Evolutionary conservation across 1,140 invertebrate genomes (phyloP).

Genomic region (Muscidifurax raptorellus): DNA sequence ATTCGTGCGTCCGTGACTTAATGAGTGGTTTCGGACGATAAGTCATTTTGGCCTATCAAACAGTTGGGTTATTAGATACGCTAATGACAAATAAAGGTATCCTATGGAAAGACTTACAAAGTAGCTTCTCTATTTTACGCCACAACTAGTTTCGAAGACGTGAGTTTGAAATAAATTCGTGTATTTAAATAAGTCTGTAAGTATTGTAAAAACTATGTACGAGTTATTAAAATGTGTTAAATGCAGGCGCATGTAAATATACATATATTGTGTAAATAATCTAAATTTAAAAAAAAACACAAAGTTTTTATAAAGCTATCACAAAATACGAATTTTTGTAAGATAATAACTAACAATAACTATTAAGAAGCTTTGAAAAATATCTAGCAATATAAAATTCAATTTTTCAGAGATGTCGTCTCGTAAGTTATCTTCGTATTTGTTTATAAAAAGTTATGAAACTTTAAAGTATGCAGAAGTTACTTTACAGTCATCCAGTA

Average conservation of each 20-base stretch:
- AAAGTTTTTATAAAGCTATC: background rate
- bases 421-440: constrained; percentile 61
- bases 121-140: constrained; percentile 13
- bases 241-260: background rate
- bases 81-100: constrained; percentile 34
- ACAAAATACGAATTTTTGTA: background rate
- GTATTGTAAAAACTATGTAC: background rate
- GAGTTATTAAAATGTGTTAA: background rate
- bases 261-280: background rate
- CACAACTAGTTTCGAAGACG: background rate
- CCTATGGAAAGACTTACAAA: constrained; percentile 1
- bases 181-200: background rate
- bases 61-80: background rate
- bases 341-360: background rate
- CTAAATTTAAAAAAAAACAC: background rate
- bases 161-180: background rate
- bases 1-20: background rate
- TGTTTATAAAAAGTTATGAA: constrained; percentile 71
- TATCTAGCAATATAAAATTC: constrained; percentile 75
- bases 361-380: constrained; percentile 56
- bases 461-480: constrained; percentile 57
- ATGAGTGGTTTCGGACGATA: background rate
- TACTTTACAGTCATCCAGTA: constrained; percentile 29
- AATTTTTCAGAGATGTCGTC: constrained; percentile 67
- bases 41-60: constrained; percentile 8